Evolutionary conservation across 2,888 invertebrate genomes (phyloP), one percentile per base, ranked within the genome.

Genomic region (Mesodorylaimus sp.): DNA sequence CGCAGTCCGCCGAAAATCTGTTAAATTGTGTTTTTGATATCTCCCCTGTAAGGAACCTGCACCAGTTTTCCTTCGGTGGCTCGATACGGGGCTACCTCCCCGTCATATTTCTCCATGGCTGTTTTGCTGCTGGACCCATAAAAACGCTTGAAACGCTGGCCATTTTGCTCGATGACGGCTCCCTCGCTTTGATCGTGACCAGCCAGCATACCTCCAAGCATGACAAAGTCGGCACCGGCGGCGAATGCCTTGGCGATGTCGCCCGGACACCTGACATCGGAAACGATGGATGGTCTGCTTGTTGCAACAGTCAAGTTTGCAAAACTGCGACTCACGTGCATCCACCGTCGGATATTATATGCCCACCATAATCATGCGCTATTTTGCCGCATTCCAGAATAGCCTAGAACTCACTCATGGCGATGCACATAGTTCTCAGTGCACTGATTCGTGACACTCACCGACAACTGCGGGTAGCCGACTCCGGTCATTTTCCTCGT

Each of bases 311-410:
- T n/a, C n/a, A n/a, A n/a, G n/a, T n/a, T n/a, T 43, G 26, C 44
- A 26, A n/a, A n/a, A n/a, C n/a, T n/a, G n/a, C n/a, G n/a, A 88
- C 83, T 66, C 86, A 86, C 0, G 84, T 81, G 67, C 88, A 89
- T 0, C 89, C 89, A 16, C 89, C 89, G 67, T 89, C 89, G 82
- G 86, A 84, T 63, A 89, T 88, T 50, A 89, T 88, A 64, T 89
- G 88, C 32, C 88, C 89, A 58, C 84, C 83, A 5, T 89, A 76
- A 0, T 87, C 88, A 68, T 89, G 88, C 1, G 88, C 88, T 3
- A 88, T 88, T 71, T 88, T 88, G 2, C 87, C 86, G 70, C 88
- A 89, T 68, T 89, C 89, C 48, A 89, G 77, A 37, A 89, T 87
- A 24, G 88, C 87, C n/a, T n/a, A n/a, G n/a, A n/a, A n/a, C n/a